A percentile compares a stretch with the other conserved stretches of the same genome.
These are phyloP conservation scores for Yponomeuta malinellus DNA, from an alignment of 2,888 invertebrate species.

Conservation along the genomic window DNA sequence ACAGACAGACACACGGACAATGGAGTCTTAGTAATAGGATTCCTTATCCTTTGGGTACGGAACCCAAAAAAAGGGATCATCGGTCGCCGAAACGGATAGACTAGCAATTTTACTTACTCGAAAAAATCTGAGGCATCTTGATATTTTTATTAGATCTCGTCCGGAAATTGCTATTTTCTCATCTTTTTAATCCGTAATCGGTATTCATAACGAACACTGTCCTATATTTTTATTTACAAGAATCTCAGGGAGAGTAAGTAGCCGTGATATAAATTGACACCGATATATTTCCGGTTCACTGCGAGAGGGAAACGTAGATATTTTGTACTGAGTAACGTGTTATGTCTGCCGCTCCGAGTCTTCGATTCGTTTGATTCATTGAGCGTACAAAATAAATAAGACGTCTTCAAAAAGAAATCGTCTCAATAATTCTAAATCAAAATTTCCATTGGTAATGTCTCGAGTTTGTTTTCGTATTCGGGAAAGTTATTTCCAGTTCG, in stretches of 20 bases:
- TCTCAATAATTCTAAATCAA: not conserved
- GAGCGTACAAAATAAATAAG: not conserved
- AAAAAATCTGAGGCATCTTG: not conserved
- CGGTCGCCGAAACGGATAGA: not conserved
- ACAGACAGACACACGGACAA: no score
- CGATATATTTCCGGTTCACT: no score
- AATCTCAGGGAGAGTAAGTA: no score
- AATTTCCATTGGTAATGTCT: not conserved
- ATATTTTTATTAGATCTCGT: not conserved
- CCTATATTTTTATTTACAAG: not conserved
- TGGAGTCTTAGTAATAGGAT: no score
- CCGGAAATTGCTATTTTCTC: slow-evolving; percentile 6
- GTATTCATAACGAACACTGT: not conserved
- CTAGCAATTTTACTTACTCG: not conserved
- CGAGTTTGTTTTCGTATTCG: no score
- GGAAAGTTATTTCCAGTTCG: no score
- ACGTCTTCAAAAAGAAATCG: not conserved
- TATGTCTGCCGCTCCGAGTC: no score
- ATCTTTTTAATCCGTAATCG: not conserved
- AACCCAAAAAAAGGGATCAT: not conserved
- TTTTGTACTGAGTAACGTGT: no score
- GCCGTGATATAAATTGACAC: no score
- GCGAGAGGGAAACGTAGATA: no score
- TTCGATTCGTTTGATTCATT: not conserved
- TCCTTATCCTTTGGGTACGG: no score